Evolutionary conservation across 2,888 invertebrate genomes (phyloP).

Genomic region (Dolichomitus sp.): DNA sequence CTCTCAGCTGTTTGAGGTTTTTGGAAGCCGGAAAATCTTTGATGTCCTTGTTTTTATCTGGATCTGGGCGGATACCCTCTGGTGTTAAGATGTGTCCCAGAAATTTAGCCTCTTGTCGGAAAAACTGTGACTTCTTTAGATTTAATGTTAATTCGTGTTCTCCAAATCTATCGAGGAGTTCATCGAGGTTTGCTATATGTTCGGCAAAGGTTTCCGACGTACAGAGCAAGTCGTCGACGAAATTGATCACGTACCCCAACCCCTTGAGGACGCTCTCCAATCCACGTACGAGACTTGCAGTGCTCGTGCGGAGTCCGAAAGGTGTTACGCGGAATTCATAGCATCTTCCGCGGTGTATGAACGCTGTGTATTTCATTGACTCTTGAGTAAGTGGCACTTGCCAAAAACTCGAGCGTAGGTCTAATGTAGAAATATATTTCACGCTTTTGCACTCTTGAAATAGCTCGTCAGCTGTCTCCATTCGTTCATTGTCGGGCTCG

Average conservation of each 20-base stretch:
- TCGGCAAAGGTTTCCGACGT: neutral
- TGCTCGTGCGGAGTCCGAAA: neutral
- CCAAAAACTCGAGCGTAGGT: neutral
- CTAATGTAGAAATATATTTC: neutral
- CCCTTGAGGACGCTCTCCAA: too few species aligned
- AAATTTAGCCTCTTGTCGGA: too few species aligned
- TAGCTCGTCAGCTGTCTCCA: too few species aligned
- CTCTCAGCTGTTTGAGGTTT: conserved; percentile 62
- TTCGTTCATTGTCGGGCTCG: too few species aligned
- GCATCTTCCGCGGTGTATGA: too few species aligned
- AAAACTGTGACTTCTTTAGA: too few species aligned
- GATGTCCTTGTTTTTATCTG: conserved; percentile 65
- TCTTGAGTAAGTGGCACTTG: neutral
- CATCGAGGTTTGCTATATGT: neutral
- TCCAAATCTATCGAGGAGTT: too few species aligned
- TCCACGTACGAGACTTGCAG: neutral
- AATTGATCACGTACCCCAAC: neutral
- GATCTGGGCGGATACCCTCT: conserved; percentile 65
- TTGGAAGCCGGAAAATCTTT: conserved; percentile 60
- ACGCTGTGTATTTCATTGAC: neutral
- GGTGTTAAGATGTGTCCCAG: neutral
- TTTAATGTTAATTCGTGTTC: too few species aligned
- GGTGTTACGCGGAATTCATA: neutral
- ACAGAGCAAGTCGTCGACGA: neutral
- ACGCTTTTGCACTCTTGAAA: too few species aligned